Evolutionary conservation across 2,888 invertebrate species (phyloP), one percentile per base, ranked within the genome.

Genomic region (Teleogryllus oceanicus): DNA sequence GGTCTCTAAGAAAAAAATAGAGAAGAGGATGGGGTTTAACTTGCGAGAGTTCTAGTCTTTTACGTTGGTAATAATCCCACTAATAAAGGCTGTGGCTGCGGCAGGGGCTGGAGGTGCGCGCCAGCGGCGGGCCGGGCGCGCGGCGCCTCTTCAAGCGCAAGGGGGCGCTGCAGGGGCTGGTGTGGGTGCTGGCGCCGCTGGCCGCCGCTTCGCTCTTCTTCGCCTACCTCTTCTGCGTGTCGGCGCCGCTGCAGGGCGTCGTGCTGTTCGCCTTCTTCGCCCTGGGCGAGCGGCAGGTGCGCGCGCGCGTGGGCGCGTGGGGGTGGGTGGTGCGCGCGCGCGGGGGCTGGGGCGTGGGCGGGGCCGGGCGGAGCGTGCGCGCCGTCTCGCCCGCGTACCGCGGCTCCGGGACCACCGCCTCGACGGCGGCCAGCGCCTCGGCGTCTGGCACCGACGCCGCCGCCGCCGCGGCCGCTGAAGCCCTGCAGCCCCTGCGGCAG

Each of bases 171-270:
- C 85, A 91, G 20, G 92, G 92, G 0, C 85, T 91, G 3, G 89
- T 91, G 1, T 92, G 91, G 91, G 86, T 91, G 49, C 91, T 92
- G 84, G 91, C 91, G 11, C 84, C 91, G 62, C 87, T 90, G 83
- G 89, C 90, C 1, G 89, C 89, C 5, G 87, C 88, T 37, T 85
- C 87, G 12, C 82, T 89, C 24, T 83, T 89, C 49, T 91, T 91
- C 87, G 90, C 91, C 0, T 92, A 91, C 84, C 86, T 92, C 0
- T 92, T 92, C 84, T 91, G 91, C 84, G 84, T 91, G n/a, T 90
- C 91, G 0, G 90, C 91, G 8, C 90, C 91, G 0, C 83, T 91
- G 24, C 91, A 92, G 84, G 91, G 92, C 0, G 90, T 91, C 84
- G 89, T 91, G 13, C 86, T 91, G 18, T 91, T 92, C 83, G 84